A percentile compares a stretch with the other conserved stretches of the same genome.
Evolutionary conservation across 64 coral and sea anemone genomes (phyloP).

Genomic region (Montipora cactus): DNA sequence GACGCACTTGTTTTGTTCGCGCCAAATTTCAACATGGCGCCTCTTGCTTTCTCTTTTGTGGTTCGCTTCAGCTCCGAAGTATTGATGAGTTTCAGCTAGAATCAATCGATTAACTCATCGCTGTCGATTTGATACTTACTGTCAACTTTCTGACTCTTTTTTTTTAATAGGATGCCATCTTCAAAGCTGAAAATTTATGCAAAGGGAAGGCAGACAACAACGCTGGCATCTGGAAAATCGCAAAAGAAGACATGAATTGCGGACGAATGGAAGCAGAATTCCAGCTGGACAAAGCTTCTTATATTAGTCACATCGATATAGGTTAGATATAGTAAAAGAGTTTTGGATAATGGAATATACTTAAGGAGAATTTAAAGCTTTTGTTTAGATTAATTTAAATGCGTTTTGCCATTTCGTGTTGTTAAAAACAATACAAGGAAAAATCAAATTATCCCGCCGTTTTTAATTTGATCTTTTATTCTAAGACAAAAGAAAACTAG

Average conservation of each 20-base stretch:
- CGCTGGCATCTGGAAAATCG: conserved; percentile 72
- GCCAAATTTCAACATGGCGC: conserved; percentile 94
- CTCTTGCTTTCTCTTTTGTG: conserved; percentile 58
- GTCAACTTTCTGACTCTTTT: not conserved
- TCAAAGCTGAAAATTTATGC: conserved; percentile 83
- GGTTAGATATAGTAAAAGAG: conserved; percentile 38
- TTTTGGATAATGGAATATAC: not conserved
- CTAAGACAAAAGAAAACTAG: too few species aligned
- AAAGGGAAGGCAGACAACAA: conserved; percentile 41
- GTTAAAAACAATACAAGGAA: too few species aligned
- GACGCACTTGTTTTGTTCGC: conserved; percentile 5
- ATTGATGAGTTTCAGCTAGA: not conserved
- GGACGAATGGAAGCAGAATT: conserved; percentile 88
- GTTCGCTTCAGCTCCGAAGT: conserved; percentile 91
- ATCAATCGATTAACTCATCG: not conserved
- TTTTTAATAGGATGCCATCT: conserved; percentile 23
- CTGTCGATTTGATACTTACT: not conserved
- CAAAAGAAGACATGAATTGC: conserved; percentile 54
- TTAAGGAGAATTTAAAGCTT: too few species aligned
- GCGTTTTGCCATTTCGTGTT: too few species aligned
- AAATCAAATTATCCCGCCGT: too few species aligned
- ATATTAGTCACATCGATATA: conserved; percentile 88
- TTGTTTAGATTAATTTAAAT: too few species aligned
- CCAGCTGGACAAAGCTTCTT: conserved; percentile 85
- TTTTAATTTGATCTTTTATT: too few species aligned